Evolutionary conservation across 2,113 vertebrate species (phyloP).

Genomic region (Myrmecobius fasciatus): DNA sequence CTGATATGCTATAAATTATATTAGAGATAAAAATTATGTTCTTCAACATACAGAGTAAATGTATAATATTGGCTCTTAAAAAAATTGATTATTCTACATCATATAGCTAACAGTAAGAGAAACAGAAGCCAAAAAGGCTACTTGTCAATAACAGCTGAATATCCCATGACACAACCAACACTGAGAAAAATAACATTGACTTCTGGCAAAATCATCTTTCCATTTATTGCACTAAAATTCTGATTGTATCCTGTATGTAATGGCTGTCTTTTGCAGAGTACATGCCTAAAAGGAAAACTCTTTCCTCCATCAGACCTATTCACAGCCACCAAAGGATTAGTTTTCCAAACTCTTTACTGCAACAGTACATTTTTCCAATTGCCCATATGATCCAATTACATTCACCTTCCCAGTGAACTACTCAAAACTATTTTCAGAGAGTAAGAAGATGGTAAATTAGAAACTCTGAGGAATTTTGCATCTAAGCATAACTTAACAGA

Average conservation of each 20-base stretch:
- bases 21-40: background rate
- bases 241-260: background rate
- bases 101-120: background rate
- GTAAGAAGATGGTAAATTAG: background rate
- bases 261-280: background rate
- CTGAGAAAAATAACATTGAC: background rate
- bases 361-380: background rate
- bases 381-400: background rate
- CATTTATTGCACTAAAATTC: background rate
- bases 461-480: background rate
- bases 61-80: background rate
- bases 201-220: background rate
- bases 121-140: background rate
- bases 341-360: background rate
- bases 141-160: background rate
- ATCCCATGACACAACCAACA: background rate
- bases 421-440: slow-evolving; percentile 1
- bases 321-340: background rate
- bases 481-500: background rate
- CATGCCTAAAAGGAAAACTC: background rate
- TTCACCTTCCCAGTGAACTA: background rate
- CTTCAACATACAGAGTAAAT: background rate
- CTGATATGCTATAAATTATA: background rate
- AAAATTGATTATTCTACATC: background rate
- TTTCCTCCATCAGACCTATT: background rate